Percentiles rank a stretch among this genome's conserved stretches.
Evolutionary conservation across 2,797 vertebrate species (phyloP).

Genomic region (Pipistrellus nathusii): DNA sequence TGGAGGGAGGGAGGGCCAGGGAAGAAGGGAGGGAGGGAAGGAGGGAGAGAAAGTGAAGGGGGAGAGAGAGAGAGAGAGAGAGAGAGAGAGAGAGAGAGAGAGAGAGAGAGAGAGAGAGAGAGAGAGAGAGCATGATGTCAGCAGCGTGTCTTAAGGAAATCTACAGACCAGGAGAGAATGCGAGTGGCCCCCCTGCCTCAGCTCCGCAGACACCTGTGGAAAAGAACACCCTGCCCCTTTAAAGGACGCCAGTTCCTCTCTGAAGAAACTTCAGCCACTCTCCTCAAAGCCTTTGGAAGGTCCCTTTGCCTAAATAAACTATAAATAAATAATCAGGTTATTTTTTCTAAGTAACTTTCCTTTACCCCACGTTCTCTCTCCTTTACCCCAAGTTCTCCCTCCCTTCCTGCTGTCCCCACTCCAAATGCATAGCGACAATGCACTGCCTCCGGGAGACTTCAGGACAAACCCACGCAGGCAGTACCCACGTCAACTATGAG

Average conservation of each 20-base stretch:
- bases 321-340: slow-evolving; percentile 54
- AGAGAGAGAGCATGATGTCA: slow-evolving; percentile 87
- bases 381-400: not conserved
- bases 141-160: slow-evolving; percentile 87
- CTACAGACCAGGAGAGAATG: slow-evolving; percentile 83
- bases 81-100: slow-evolving; percentile 83
- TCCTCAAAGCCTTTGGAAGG: slow-evolving; percentile 85
- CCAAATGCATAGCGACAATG: slow-evolving; percentile 54
- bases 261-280: slow-evolving; percentile 83
- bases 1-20: slow-evolving; percentile 80
- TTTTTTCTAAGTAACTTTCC: slow-evolving; percentile 1
- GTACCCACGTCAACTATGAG: not conserved
- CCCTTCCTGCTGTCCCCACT: not conserved
- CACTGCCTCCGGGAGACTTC: slow-evolving; percentile 5
- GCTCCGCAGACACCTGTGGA: slow-evolving; percentile 85
- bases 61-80: slow-evolving; percentile 81
- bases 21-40: slow-evolving; percentile 79
- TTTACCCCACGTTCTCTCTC: not conserved
- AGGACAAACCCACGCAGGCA: not conserved
- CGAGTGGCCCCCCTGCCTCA: slow-evolving; percentile 64
- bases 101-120: slow-evolving; percentile 82
- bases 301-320: slow-evolving; percentile 83
- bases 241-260: slow-evolving; percentile 85
- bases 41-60: slow-evolving; percentile 64
- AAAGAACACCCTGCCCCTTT: slow-evolving; percentile 80